These are phyloP conservation scores for Malacoctenus gilli DNA, from an alignment of 2,797 vertebrate species.

Conservation along the genomic window DNA sequence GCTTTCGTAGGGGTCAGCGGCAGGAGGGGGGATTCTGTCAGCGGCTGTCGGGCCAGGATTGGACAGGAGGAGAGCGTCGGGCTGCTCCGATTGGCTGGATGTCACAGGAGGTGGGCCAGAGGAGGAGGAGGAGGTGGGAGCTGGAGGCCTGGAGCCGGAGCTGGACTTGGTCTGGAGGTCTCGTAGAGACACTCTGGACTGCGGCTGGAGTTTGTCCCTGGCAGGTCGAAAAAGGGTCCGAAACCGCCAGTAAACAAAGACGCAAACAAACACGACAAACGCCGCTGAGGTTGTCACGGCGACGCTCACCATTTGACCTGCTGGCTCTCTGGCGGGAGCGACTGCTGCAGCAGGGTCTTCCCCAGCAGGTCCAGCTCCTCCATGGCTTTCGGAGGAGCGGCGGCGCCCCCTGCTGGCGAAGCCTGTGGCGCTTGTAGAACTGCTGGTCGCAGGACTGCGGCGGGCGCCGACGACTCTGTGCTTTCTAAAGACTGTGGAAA, in stretches of 20 bases:
- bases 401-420: conserved; percentile 43
- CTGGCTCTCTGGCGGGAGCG: conserved; percentile 90
- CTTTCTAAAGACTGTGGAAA: conserved; percentile 83
- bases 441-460: conserved; percentile 68
- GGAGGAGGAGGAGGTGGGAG: conserved; percentile 49
- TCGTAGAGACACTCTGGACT: conserved; percentile 87
- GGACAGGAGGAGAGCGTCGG: conserved; percentile 52
- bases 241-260: neutral
- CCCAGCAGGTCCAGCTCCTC: conserved; percentile 93
- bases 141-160: conserved; percentile 58
- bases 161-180: conserved; percentile 90
- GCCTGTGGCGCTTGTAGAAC: conserved; percentile 46
- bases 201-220: conserved; percentile 91
- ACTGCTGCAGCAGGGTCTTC: conserved; percentile 92
- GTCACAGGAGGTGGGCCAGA: conserved; percentile 21
- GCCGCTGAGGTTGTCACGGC: neutral
- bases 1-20: conserved; percentile 67
- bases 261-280: too few relatives aligned
- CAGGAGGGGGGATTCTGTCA: conserved; percentile 38
- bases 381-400: conserved; percentile 81
- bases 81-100: conserved; percentile 48
- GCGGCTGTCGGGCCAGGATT: conserved; percentile 55
- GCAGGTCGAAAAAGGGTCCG: too few relatives aligned
- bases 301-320: conserved; percentile 95
- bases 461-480: conserved; percentile 67